Percentiles rank a stretch among this genome's conserved stretches.
phyloP scores from a whole-genome alignment of 1,140 invertebrate genomes.

The Pogonomyrmex barbatus region DNA sequence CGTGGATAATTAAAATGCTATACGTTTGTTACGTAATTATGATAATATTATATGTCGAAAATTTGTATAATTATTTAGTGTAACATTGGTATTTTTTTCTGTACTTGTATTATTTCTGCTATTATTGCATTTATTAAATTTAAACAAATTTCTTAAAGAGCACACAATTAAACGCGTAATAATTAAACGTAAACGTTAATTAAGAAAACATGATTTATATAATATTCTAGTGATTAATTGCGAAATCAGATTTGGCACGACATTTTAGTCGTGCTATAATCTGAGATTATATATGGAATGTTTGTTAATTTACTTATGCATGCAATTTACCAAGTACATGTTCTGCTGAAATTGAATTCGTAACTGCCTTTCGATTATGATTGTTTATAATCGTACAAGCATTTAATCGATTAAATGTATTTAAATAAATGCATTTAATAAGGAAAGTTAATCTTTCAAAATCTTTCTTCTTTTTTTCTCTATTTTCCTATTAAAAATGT shows the following conservation, averaged over 20 bases:
- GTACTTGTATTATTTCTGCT: background rate
- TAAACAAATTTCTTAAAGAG: background rate
- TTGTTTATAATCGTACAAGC: background rate
- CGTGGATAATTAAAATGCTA: background rate
- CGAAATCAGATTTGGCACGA: background rate
- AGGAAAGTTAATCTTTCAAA: background rate
- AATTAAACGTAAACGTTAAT: background rate
- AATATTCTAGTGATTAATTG: background rate
- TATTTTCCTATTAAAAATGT: background rate
- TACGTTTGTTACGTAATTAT: background rate
- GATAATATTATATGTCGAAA: background rate
- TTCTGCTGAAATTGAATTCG: background rate
- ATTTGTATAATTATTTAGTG: background rate
- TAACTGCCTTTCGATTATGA: background rate
- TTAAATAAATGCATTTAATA: background rate
- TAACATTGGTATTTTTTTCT: background rate
- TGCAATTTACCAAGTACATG: background rate
- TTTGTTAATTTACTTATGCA: background rate
- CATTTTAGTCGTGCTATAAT: background rate
- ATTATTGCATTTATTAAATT: background rate
- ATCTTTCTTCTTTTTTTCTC: background rate
- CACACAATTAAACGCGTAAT: background rate
- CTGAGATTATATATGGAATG: background rate
- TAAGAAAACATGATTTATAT: background rate
- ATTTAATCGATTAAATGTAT: background rate